Evolutionary conservation across 2,113 vertebrate genomes (phyloP), one percentile per base, ranked within the genome.

Genomic region (Halcyon senegalensis): DNA sequence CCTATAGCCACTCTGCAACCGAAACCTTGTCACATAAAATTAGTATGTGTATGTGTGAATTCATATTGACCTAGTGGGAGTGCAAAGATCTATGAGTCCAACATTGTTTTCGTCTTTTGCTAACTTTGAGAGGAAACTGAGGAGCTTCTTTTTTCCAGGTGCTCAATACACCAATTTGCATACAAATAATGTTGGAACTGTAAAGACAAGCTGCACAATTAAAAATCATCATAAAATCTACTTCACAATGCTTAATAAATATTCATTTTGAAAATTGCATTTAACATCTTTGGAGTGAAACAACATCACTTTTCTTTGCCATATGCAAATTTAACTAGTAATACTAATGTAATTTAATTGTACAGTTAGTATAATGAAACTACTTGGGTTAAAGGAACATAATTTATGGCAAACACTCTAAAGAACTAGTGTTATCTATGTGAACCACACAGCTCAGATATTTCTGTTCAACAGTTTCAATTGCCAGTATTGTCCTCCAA

Each of bases 231-330:
- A 91, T 67, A 14, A 94, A 93, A 94, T 76, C 59, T 90, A 55
- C 43, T 84, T 93, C 50, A 95, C 10, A 84, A 83, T 94, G 60
- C 33, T 60, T 90, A 79, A 94, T 94, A 96, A 93, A 96, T 95
- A 97, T 96, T 95, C 35, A 94, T 92, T 87, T 93, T 68, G 15
- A 85, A 94, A 94, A 91, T 78, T 63, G 31, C 18, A 94, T 94
- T 97, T 89, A 94, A 93, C 13, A 35, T 68, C 90, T 96, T 80
- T 67, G 8, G 37, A 94, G 28, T 84, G 35, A 96, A 91, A 73
- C 28, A 84, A 24, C 30, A 60, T 55, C 67, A 53, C 16, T 90
- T 83, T 94, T 67, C 66, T 91, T 95, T 67, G 12, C 24, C 77
- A 74, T 77, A 94, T 89, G 69, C 33, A 94, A 86, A 97, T 92